phyloP scores from a whole-genome alignment of 2,888 invertebrate species.

The Hanleya hanleyi region DNA sequence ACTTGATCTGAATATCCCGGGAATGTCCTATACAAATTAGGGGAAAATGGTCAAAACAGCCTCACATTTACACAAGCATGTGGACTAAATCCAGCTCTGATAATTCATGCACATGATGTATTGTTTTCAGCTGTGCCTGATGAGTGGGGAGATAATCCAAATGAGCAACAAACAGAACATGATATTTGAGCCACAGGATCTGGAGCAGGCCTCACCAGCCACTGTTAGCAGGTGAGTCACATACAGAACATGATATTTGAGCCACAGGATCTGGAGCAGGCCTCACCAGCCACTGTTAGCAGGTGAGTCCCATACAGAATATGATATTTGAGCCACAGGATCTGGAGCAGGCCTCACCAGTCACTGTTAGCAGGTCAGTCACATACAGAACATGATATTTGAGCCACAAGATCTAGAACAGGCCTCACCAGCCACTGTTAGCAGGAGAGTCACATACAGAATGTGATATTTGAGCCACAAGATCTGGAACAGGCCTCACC shows the following conservation, averaged over 20 bases:
- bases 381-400: slow-evolving; percentile 73
- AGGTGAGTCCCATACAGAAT: slow-evolving; percentile 68
- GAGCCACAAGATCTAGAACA: slow-evolving; percentile 72
- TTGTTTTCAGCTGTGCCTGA: slow-evolving; percentile 67
- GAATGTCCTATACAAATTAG: no score
- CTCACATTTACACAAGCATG: no score
- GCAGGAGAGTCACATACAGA: slow-evolving; percentile 62
- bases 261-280: slow-evolving; percentile 71
- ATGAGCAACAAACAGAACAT: slow-evolving; percentile 73
- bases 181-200: slow-evolving; percentile 72
- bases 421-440: slow-evolving; percentile 73
- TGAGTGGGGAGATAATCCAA: slow-evolving; percentile 74
- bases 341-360: slow-evolving; percentile 72
- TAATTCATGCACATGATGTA: no score
- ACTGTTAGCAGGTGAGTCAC: slow-evolving; percentile 70
- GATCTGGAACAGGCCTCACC: slow-evolving; percentile 73
- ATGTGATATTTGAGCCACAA: slow-evolving; percentile 72
- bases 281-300: slow-evolving; percentile 73
- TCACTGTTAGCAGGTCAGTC: slow-evolving; percentile 70
- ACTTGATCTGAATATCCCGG: no score
- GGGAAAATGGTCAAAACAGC: no score
- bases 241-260: slow-evolving; percentile 74
- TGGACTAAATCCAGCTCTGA: no score
- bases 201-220: slow-evolving; percentile 73
- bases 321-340: slow-evolving; percentile 74